These are phyloP conservation scores for Camptogramma bilineatum DNA, from an alignment of 2,888 invertebrate species.

Conservation along the genomic window DNA sequence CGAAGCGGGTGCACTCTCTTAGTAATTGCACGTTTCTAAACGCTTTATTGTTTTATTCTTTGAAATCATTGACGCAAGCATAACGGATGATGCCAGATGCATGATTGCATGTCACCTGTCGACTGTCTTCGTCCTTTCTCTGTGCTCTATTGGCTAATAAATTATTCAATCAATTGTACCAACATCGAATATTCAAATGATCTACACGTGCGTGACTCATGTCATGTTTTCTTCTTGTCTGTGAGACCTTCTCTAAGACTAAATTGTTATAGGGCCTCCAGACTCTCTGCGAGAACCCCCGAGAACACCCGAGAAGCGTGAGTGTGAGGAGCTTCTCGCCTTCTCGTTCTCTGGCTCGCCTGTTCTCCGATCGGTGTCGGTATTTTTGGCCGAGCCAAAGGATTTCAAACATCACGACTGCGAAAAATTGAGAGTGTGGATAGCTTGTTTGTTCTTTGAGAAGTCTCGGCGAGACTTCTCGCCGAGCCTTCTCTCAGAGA, in stretches of 20 bases:
- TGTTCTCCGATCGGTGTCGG: too few species aligned
- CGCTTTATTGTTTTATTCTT: slow-evolving; percentile 32
- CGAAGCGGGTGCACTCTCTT: slow-evolving; percentile 40
- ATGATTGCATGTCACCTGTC: slow-evolving; percentile 30
- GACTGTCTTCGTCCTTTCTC: slow-evolving; percentile 23
- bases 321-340: too few species aligned
- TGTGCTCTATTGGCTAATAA: slow-evolving; percentile 21
- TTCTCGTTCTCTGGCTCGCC: too few species aligned
- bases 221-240: slow-evolving; percentile 10
- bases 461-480: too few species aligned
- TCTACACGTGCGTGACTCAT: slow-evolving; percentile 5
- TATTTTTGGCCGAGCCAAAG: too few species aligned
- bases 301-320: too few species aligned
- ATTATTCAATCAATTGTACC: slow-evolving; percentile 20
- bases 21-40: slow-evolving; percentile 40
- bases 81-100: slow-evolving; percentile 3
- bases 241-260: not conserved
- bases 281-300: too few species aligned
- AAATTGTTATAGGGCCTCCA: too few species aligned
- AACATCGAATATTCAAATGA: slow-evolving; percentile 11
- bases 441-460: too few species aligned
- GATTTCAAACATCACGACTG: too few species aligned
- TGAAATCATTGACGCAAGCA: slow-evolving; percentile 28
- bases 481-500: too few species aligned
- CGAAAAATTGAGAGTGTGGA: too few species aligned